A percentile compares a stretch with the other conserved stretches of the same genome.
Evolutionary conservation across 2,888 invertebrate genomes (phyloP).

Genomic region (Eristalinus aeneus): DNA sequence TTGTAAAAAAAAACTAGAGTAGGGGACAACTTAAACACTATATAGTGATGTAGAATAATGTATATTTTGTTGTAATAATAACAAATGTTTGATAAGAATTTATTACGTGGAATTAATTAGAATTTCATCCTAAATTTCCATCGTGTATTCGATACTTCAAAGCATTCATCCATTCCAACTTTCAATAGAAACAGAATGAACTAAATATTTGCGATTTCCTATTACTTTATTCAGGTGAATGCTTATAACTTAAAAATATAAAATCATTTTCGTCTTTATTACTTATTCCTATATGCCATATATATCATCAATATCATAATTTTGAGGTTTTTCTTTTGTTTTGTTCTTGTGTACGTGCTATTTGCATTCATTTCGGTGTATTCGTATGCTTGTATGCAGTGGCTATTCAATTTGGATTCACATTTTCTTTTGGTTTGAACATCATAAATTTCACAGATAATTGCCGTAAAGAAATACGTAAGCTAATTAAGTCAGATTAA

Average conservation of each 20-base stretch:
- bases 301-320: background rate
- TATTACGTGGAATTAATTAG: conserved; percentile 45
- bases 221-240: background rate
- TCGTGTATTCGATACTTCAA: conserved; percentile 48
- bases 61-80: conserved; percentile 29
- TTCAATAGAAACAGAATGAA: background rate
- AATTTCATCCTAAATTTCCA: conserved; percentile 55
- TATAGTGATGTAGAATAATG: conserved; percentile 19
- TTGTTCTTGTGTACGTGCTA: background rate
- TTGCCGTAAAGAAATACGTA: conserved; percentile 10
- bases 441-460: conserved; percentile 56
- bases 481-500: conserved; percentile 35
- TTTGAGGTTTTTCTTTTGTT: background rate
- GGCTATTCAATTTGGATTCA: conserved; percentile 3
- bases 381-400: conserved; percentile 45
- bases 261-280: background rate
- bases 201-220: background rate
- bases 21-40: conserved; percentile 41
- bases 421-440: conserved; percentile 49
- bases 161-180: conserved; percentile 19
- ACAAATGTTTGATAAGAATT: conserved; percentile 21
- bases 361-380: conserved; percentile 36
- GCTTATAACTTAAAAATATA: background rate
- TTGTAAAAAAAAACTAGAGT: conserved; percentile 38
- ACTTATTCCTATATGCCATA: background rate